Evolutionary conservation across 2,113 vertebrate genomes (phyloP).

Genomic region (Pollimyrus isidori): DNA sequence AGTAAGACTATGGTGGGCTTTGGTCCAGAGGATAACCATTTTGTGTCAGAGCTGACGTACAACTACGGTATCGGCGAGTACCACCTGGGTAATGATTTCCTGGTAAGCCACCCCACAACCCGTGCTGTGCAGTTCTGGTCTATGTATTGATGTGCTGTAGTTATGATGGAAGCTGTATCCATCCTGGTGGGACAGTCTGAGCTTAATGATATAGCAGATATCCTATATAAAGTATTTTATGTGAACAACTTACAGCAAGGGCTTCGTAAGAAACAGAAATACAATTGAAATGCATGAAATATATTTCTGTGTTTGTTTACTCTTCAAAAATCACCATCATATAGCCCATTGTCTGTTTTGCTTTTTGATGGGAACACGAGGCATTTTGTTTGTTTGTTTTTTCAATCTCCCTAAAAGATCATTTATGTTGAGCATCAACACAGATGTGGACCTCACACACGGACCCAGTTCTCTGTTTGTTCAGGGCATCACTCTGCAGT

Average conservation of each 20-base stretch:
- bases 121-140: not conserved
- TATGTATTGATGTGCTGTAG: not conserved
- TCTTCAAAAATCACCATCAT: not conserved
- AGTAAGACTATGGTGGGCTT: slow-evolving; percentile 98
- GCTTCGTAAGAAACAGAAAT: not conserved
- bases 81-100: slow-evolving; percentile 83
- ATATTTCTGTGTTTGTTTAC: not conserved
- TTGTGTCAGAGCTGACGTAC: slow-evolving; percentile 90
- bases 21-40: slow-evolving; percentile 84
- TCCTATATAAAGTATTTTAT: not conserved
- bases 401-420: not conserved
- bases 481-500: slow-evolving; percentile 83
- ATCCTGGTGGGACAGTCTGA: not conserved
- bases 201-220: not conserved
- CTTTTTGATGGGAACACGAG: not conserved
- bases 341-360: not conserved
- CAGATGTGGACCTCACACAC: not conserved
- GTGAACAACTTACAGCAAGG: not conserved
- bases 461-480: not conserved
- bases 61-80: slow-evolving; percentile 90
- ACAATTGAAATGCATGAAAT: not conserved
- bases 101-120: slow-evolving; percentile 59
- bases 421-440: not conserved
- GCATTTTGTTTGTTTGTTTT: not conserved
- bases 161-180: not conserved